These are phyloP conservation scores for Numida meleagris DNA, from an alignment of 2,113 vertebrate genomes.

Conservation along the genomic window DNA sequence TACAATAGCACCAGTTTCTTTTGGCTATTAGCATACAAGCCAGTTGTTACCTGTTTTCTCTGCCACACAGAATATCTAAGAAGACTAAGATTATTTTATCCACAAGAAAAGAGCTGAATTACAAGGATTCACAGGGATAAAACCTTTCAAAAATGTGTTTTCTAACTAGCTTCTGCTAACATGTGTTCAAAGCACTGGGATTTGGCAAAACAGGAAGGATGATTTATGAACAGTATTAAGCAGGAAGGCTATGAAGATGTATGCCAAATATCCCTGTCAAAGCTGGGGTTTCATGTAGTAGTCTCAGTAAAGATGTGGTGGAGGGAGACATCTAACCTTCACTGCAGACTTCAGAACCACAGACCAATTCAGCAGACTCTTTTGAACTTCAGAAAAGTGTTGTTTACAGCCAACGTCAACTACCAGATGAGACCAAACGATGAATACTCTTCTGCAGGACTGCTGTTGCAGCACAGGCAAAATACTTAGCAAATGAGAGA, in stretches of 20 bases:
- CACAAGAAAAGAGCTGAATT: neutral
- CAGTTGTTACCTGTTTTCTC: neutral
- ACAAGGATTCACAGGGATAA: neutral
- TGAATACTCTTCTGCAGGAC: neutral
- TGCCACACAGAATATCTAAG: neutral
- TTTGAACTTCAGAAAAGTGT: neutral
- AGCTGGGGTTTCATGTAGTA: rapidly evolving
- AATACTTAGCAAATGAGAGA: neutral
- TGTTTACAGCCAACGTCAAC: neutral
- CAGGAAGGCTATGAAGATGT: neutral
- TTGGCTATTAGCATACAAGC: neutral
- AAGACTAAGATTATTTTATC: neutral
- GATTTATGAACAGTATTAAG: neutral
- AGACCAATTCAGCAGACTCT: neutral
- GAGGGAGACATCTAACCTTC: neutral
- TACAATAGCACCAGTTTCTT: neutral
- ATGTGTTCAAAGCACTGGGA: neutral
- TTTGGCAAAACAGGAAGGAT: neutral
- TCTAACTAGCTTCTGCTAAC: neutral
- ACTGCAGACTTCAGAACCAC: neutral
- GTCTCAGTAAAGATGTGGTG: neutral
- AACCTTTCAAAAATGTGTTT: neutral
- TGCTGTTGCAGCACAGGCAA: neutral
- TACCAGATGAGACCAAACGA: neutral
- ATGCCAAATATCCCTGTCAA: neutral